These are phyloP conservation scores for Nothobranchius kuhntae DNA, from an alignment of 2,113 vertebrate genomes.

Conservation along the genomic window DNA sequence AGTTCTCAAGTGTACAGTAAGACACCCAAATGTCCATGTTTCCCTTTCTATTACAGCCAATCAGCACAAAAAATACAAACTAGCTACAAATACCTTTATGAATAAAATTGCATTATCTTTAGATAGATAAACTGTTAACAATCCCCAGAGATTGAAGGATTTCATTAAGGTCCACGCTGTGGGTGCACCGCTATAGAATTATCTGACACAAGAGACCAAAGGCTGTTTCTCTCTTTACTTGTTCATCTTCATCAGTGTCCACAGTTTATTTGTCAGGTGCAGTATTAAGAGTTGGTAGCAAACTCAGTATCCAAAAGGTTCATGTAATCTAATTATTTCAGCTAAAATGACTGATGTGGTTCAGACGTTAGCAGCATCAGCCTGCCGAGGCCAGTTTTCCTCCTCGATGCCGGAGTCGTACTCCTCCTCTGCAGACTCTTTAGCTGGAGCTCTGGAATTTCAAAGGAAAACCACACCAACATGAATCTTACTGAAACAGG, in stretches of 20 bases:
- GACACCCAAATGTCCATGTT: conserved; percentile 55
- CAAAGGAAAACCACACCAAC: conserved; percentile 33
- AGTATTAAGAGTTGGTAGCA: conserved; percentile 22
- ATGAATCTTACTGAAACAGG: conserved; percentile 12
- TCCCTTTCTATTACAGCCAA: conserved; percentile 48
- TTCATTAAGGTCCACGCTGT: conserved; percentile 56
- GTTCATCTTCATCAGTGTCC: conserved; percentile 44
- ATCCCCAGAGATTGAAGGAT: conserved; percentile 75
- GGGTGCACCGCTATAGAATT: conserved; percentile 54
- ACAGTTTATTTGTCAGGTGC: conserved; percentile 31
- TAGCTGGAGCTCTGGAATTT: conserved; percentile 86
- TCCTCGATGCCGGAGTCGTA: conserved; percentile 95
- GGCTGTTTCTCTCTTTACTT: conserved; percentile 50
- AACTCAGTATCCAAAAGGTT: conserved; percentile 44
- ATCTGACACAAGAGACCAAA: conserved; percentile 56
- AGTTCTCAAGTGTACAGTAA: conserved; percentile 60
- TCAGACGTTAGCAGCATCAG: conserved; percentile 95
- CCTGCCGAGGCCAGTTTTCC: conserved; percentile 94
- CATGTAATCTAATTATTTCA: conserved; percentile 48
- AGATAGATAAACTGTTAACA: conserved; percentile 78
- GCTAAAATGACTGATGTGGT: conserved; percentile 27
- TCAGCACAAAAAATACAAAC: conserved; percentile 60
- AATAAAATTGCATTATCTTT: conserved; percentile 76
- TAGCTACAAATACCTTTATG: conserved; percentile 59
- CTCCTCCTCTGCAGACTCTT: conserved; percentile 91